Conservation (phyloP, 2,888 invertebrate species). For the Aleiodes leptofemur region DNA sequence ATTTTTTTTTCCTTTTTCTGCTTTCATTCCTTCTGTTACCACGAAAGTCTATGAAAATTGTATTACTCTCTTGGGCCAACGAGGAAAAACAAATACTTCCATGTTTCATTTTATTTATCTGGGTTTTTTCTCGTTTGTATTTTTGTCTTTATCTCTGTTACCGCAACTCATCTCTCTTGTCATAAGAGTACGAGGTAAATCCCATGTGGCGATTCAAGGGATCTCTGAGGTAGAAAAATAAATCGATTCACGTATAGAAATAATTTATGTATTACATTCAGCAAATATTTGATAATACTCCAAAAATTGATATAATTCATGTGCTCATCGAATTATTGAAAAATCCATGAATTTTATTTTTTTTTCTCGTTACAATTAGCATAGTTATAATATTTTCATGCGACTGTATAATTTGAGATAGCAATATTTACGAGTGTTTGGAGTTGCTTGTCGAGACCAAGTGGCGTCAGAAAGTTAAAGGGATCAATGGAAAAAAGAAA, state of each 20-base stretch:
- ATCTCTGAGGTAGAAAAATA: neutral
- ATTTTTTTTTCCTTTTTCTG: neutral
- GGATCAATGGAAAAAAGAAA: neutral
- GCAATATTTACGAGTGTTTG: constrained; percentile 5
- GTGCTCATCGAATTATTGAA: neutral
- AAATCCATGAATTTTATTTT: neutral
- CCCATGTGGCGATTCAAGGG: constrained; percentile 7
- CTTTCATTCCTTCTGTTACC: constrained; percentile 24
- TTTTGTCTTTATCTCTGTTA: constrained; percentile 30
- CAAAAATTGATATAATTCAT: neutral
- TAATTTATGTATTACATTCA: neutral
- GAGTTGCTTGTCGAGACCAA: constrained; percentile 1
- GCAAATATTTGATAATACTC: neutral
- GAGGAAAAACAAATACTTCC: constrained; percentile 36
- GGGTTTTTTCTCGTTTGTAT: constrained; percentile 1
- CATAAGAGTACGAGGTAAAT: constrained; percentile 13
- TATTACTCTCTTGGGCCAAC: constrained; percentile 45
- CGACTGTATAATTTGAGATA: neutral
- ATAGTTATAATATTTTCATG: constrained; percentile 9
- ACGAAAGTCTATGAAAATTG: constrained; percentile 46
- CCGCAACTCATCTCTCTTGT: constrained; percentile 5
- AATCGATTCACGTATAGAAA: neutral
- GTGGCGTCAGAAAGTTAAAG: constrained; percentile 22
- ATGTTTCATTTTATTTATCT: constrained; percentile 35
- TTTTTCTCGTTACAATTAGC: neutral